These are phyloP conservation scores for Semnornis frantzii DNA, from an alignment of 2,113 vertebrate genomes.

Conservation along the genomic window DNA sequence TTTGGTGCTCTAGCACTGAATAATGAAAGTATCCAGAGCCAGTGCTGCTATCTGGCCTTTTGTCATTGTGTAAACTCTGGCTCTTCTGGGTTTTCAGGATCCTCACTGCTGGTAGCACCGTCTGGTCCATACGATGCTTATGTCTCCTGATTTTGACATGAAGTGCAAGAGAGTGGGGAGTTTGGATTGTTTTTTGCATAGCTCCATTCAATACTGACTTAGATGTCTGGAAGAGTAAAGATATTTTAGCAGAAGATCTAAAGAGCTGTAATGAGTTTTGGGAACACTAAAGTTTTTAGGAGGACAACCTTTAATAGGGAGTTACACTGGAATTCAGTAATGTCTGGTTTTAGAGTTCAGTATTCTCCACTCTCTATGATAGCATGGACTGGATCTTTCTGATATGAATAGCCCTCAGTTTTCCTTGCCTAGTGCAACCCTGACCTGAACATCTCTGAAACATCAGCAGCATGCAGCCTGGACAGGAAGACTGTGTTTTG, in stretches of 20 bases:
- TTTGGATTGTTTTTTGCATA: neutral
- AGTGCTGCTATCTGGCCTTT: neutral
- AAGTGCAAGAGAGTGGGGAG: neutral
- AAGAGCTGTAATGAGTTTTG: neutral
- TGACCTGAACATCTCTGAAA: neutral
- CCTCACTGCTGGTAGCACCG: neutral
- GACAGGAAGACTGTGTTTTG: neutral
- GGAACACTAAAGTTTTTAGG: neutral
- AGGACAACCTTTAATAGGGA: neutral
- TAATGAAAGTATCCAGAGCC: neutral
- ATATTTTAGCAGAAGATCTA: neutral
- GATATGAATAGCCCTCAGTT: neutral
- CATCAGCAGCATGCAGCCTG: neutral
- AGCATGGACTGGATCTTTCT: neutral
- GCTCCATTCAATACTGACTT: neutral
- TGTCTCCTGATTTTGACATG: conserved; percentile 1
- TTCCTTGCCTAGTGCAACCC: neutral
- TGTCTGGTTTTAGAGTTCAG: conserved; percentile 28
- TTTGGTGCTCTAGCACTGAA: conserved; percentile 31
- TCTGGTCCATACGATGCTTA: neutral
- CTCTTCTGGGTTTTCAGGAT: neutral
- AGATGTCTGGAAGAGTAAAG: neutral
- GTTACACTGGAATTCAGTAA: neutral
- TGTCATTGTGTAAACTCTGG: neutral
- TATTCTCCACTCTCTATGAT: neutral